phyloP scores from a whole-genome alignment of 2,888 invertebrate genomes.

The Lycocerus yunnanus region DNA sequence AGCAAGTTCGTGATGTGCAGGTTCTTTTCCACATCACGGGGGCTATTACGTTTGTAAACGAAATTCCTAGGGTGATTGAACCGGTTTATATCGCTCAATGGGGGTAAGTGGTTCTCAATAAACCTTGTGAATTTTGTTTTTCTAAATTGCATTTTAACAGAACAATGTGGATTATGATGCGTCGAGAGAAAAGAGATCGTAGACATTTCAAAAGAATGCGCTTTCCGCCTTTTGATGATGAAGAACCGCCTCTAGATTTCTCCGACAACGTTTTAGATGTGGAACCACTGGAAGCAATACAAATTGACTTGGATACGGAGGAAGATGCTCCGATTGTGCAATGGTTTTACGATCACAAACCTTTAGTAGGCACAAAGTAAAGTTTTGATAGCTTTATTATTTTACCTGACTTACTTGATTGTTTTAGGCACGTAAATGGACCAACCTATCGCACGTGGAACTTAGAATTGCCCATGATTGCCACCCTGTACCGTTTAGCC shows the following conservation, averaged over 20 bases:
- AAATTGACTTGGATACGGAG: conserved; percentile 95
- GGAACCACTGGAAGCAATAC: conserved; percentile 98
- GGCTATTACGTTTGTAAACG: conserved; percentile 99
- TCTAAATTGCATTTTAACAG: conserved; percentile 52
- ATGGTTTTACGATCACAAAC: conserved; percentile 99
- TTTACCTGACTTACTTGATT: background rate
- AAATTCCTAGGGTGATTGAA: conserved; percentile 99
- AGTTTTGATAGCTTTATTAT: background rate
- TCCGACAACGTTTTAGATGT: conserved; percentile 99
- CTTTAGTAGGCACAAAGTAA: conserved; percentile 87
- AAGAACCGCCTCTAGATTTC: conserved; percentile 98
- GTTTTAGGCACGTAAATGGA: conserved; percentile 84
- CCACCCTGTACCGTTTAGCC: conserved; percentile 94
- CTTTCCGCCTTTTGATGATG: conserved; percentile 99
- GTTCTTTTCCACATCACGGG: conserved; percentile 99
- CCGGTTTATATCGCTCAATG: conserved; percentile 99
- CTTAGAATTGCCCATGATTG: conserved; percentile 94
- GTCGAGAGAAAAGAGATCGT: conserved; percentile 97
- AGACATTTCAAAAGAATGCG: conserved; percentile 99
- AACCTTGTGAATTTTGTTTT: too few species aligned
- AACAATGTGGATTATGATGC: conserved; percentile 99
- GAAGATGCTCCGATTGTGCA: conserved; percentile 90
- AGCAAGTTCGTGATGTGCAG: conserved; percentile 97
- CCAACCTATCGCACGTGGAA: conserved; percentile 97
- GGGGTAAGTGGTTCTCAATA: conserved; percentile 75